Conservation (phyloP, 2,797 vertebrate species). For the Halcyon badia region DNA sequence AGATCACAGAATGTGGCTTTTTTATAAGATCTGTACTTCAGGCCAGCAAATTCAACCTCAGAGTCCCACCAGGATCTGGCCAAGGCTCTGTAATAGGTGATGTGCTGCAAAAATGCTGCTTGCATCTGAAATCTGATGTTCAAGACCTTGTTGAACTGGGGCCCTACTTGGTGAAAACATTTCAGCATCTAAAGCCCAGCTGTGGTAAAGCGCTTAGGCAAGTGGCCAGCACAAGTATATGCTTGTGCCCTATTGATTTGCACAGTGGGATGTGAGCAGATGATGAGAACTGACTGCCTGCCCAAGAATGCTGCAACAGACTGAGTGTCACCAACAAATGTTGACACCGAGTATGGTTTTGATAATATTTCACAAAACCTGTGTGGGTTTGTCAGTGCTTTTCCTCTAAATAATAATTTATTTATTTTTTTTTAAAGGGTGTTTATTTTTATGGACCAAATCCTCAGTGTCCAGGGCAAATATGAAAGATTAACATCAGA, state of each 20-base stretch:
- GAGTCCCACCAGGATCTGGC: background rate
- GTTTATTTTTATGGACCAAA: background rate
- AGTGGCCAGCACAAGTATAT: background rate
- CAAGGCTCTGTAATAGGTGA: background rate
- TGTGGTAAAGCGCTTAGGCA: background rate
- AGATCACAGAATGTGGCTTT: background rate
- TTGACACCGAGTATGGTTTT: background rate
- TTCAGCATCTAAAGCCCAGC: background rate
- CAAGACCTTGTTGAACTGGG: background rate
- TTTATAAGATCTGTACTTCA: background rate
- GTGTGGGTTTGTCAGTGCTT: background rate
- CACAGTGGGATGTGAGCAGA: background rate
- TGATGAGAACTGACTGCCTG: background rate
- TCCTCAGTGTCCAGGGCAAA: background rate
- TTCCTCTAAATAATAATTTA: background rate
- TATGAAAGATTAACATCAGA: background rate
- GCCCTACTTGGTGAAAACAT: background rate
- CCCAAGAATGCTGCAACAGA: background rate
- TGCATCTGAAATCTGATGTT: background rate
- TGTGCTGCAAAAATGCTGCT: background rate
- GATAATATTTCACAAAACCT: background rate
- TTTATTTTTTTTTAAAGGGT: too few species aligned
- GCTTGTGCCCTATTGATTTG: background rate
- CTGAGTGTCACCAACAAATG: background rate
- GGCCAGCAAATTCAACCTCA: background rate